A percentile compares a stretch with the other conserved stretches of the same genome.
These are phyloP conservation scores for Drosophila anomalipes DNA, from an alignment of 2,888 invertebrate genomes.

Conservation along the genomic window DNA sequence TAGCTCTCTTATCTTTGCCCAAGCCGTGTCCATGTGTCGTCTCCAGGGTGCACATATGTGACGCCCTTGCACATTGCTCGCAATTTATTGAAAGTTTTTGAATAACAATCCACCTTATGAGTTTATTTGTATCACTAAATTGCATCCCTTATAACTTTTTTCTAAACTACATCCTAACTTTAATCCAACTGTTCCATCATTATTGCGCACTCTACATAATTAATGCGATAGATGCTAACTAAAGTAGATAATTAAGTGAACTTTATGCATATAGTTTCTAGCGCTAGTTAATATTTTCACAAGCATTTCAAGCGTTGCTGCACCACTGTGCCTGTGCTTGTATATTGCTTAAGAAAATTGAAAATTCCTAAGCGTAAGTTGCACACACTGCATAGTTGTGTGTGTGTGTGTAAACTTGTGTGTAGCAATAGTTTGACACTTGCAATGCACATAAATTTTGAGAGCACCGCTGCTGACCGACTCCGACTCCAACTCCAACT, in stretches of 20 bases:
- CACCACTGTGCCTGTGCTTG: conserved; percentile 30
- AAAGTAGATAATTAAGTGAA: neutral
- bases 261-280: neutral
- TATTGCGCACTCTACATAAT: neutral
- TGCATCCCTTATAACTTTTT: neutral
- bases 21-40: conserved; percentile 15
- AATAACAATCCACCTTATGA: neutral
- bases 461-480: conserved; percentile 67
- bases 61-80: conserved; percentile 27
- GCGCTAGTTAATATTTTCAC: neutral
- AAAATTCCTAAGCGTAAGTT: conserved; percentile 76
- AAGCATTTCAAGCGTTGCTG: neutral
- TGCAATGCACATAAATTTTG: conserved; percentile 74
- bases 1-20: conserved; percentile 37
- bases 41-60: conserved; percentile 46
- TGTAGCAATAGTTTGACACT: conserved; percentile 83
- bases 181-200: neutral
- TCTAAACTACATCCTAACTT: neutral
- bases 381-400: conserved; percentile 37
- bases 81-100: neutral
- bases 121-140: neutral
- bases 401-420: conserved; percentile 34
- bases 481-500: neutral
- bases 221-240: neutral
- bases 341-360: conserved; percentile 82